These are phyloP conservation scores for Camponotus floridanus DNA, from an alignment of 1,140 invertebrate species.

Conservation along the genomic window DNA sequence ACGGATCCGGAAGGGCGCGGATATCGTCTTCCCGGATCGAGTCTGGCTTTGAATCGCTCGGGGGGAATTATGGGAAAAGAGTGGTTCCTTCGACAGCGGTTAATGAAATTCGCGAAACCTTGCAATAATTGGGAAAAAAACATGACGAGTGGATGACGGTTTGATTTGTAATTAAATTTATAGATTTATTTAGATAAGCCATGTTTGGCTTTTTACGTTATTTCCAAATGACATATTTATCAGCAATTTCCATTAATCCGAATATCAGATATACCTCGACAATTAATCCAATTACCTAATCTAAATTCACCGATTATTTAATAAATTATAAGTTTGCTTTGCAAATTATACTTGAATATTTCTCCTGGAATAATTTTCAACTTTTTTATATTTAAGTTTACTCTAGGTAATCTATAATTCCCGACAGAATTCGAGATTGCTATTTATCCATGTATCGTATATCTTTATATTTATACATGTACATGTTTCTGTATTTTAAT, in stretches of 20 bases:
- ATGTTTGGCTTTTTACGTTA: not conserved
- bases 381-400: too few relatives aligned
- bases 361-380: too few relatives aligned
- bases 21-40: slow-evolving; percentile 49
- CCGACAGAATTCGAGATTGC: not conserved
- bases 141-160: not conserved
- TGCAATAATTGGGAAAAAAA: not conserved
- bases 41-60: slow-evolving; percentile 36
- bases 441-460: too few relatives aligned
- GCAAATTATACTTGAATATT: not conserved
- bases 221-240: not conserved
- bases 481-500: too few relatives aligned
- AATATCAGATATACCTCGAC: not conserved
- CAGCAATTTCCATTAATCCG: not conserved
- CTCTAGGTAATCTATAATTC: not conserved
- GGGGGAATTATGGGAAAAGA: not conserved
- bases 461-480: too few relatives aligned
- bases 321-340: not conserved
- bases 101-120: slow-evolving; percentile 22
- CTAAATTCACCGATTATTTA: not conserved
- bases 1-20: slow-evolving; percentile 29
- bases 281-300: not conserved
- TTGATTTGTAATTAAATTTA: not conserved
- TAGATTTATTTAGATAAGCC: not conserved
- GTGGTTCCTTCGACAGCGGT: not conserved